Evolutionary conservation across 2,113 vertebrate species (phyloP).

Genomic region (Oryzias curvinotus): DNA sequence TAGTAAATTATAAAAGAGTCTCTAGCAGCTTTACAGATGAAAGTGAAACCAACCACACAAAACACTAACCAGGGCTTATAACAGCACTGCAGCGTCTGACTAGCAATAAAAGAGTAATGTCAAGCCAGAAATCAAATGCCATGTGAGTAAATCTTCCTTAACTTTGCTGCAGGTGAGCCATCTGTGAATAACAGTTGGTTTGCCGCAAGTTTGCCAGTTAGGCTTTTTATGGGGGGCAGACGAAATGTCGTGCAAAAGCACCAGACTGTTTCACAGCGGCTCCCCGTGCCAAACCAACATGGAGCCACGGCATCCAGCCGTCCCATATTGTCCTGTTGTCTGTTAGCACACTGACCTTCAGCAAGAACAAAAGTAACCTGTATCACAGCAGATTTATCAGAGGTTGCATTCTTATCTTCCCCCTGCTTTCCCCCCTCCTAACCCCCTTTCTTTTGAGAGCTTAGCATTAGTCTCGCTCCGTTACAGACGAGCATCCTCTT

Average conservation of each 20-base stretch:
- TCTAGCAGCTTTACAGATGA: neutral
- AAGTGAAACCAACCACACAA: slow-evolving; percentile 2
- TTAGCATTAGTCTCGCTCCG: slow-evolving; percentile 14
- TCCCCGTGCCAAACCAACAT: slow-evolving; percentile 11
- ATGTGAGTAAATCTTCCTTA: slow-evolving; percentile 64
- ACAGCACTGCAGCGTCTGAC: slow-evolving; percentile 39
- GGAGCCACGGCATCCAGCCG: slow-evolving; percentile 1
- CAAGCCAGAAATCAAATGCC: slow-evolving; percentile 59
- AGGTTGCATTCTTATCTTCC: slow-evolving; percentile 18
- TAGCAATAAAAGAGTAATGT: slow-evolving; percentile 63
- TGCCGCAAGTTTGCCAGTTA: slow-evolving; percentile 41
- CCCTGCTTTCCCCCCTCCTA: neutral
- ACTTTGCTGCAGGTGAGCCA: slow-evolving; percentile 65
- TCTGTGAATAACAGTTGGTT: slow-evolving; percentile 55
- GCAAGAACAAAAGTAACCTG: slow-evolving; percentile 28
- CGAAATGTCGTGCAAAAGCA: slow-evolving; percentile 24
- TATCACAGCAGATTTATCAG: slow-evolving; percentile 28
- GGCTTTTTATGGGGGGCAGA: slow-evolving; percentile 27
- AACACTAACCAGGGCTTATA: slow-evolving; percentile 8
- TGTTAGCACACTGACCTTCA: slow-evolving; percentile 38
- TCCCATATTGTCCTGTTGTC: neutral
- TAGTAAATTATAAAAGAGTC: no score
- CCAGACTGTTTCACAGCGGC: slow-evolving; percentile 20
- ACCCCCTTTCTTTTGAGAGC: slow-evolving; percentile 20
- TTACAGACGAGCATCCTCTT: slow-evolving; percentile 22